Percentiles rank a stretch among this genome's conserved stretches.
Evolutionary conservation across 1,140 invertebrate genomes (phyloP).

Genomic region (Chrysomallon squamiferum): DNA sequence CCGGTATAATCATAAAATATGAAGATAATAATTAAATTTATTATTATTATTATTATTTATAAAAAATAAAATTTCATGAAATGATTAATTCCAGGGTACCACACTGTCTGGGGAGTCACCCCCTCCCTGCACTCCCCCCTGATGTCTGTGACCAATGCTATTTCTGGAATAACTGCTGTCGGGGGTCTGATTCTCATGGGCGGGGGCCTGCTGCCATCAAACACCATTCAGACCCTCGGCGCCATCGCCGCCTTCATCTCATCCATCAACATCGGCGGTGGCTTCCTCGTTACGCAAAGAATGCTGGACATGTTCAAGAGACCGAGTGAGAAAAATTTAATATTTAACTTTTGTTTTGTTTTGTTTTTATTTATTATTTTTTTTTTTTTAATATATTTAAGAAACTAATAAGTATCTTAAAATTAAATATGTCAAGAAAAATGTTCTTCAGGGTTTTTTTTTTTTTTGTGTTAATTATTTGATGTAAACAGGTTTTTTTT

Average conservation of each 20-base stretch:
- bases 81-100: conserved; percentile 72
- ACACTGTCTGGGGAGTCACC: conserved; percentile 92
- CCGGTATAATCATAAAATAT: no score
- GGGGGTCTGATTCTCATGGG: conserved; percentile 84
- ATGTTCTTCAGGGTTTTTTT: no score
- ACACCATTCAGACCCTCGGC: conserved; percentile 74
- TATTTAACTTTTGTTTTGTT: not conserved
- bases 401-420: no score
- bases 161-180: conserved; percentile 89
- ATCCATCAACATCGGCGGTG: conserved; percentile 90
- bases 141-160: conserved; percentile 93
- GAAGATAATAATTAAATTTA: no score
- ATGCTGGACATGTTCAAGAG: conserved; percentile 94
- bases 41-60: no score
- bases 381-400: no score
- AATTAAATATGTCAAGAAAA: no score
- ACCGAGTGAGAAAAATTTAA: conserved; percentile 64
- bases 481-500: no score
- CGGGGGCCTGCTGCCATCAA: conserved; percentile 78
- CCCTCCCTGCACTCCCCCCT: conserved; percentile 89
- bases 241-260: conserved; percentile 85
- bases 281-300: conserved; percentile 87
- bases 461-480: no score
- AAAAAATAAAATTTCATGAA: no score
- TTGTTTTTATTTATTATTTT: no score